Evolutionary conservation across 2,888 invertebrate species (phyloP), one percentile per base, ranked within the genome.

Genomic region (Tanypteryx hageni): DNA sequence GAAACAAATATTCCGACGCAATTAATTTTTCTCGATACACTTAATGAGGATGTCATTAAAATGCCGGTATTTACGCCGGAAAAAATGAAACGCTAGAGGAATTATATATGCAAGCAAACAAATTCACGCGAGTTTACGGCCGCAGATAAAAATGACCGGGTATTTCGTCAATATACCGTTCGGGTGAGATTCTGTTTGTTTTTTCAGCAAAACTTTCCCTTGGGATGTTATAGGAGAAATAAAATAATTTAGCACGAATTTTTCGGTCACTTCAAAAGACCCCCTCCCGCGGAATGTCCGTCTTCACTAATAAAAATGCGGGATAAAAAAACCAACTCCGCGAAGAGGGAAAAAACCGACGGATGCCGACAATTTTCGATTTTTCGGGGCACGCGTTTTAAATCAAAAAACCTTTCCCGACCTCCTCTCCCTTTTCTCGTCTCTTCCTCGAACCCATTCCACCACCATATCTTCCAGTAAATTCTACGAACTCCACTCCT

Each of bases 251-350:
- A 22, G 76, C 22, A 8, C 76, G 22, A 76, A 76, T 27, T 76
- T 76, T 76, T 76, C 76, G 76, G 76, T 27, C 22, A 76, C 76
- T 27, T 76, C 76, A 76, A 76, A 76, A 27, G 76, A 27, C 9
- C 22, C 22, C 76, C 22, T 76, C n/a, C 18, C 11, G 13, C 27
- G 44, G 61, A 27, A 76, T 76, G 76, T 76, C 76, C 0, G 3
- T 44, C 76, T 18, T 76, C 22, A 1, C 44, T 44, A 44, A 44
- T 44, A 44, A 44, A 44, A 44, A 44, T 1, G 44, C 44, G 44
- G 44, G 27, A 76, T 27, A 22, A 27, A 22, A 76, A 76, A 76
- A 27, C 76, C 22, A 11, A 27, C 68, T 18, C n/a, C 68, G 68
- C 68, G 18, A 18, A 22, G 68, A 18, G 18, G 68, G 68, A 9